These are phyloP conservation scores for Coenonympha glycerion DNA, from an alignment of 2,888 invertebrate species.

Conservation along the genomic window DNA sequence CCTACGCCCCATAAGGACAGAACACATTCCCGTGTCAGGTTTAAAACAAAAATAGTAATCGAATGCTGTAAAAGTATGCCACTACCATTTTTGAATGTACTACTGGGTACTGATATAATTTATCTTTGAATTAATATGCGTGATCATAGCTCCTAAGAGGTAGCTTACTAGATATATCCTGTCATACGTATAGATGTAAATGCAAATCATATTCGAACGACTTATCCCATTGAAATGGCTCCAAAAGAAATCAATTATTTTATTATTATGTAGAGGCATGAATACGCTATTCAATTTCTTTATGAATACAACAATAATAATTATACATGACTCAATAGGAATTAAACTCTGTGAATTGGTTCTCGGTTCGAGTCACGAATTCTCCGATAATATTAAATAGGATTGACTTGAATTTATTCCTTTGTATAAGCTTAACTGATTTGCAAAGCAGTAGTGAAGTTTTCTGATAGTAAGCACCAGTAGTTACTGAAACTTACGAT, in stretches of 20 bases:
- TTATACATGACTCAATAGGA: conserved; percentile 39
- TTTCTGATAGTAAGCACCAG: conserved; percentile 3
- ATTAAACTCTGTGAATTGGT: conserved; percentile 31
- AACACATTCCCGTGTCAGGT: too few relatives aligned
- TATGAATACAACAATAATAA: conserved; percentile 26
- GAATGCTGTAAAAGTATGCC: not conserved
- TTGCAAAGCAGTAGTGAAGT: conserved; percentile 23
- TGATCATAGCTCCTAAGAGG: not conserved
- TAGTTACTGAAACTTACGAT: not conserved
- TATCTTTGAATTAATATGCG: not conserved
- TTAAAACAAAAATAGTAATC: not conserved
- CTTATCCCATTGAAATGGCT: conserved; percentile 40
- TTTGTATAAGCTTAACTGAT: conserved; percentile 20
- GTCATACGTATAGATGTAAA: conserved; percentile 10
- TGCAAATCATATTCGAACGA: conserved; percentile 41
- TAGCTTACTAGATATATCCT: not conserved
- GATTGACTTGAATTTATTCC: conserved; percentile 19
- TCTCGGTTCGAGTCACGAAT: conserved; percentile 31
- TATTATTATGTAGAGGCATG: conserved; percentile 42
- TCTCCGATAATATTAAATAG: conserved; percentile 25
- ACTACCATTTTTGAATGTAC: too few relatives aligned
- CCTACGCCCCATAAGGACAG: too few relatives aligned
- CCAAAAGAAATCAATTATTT: conserved; percentile 49
- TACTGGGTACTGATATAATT: too few relatives aligned
- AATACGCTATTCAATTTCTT: conserved; percentile 47